phyloP scores from a whole-genome alignment of 2,888 invertebrate genomes.

The Hydraecia micacea region DNA sequence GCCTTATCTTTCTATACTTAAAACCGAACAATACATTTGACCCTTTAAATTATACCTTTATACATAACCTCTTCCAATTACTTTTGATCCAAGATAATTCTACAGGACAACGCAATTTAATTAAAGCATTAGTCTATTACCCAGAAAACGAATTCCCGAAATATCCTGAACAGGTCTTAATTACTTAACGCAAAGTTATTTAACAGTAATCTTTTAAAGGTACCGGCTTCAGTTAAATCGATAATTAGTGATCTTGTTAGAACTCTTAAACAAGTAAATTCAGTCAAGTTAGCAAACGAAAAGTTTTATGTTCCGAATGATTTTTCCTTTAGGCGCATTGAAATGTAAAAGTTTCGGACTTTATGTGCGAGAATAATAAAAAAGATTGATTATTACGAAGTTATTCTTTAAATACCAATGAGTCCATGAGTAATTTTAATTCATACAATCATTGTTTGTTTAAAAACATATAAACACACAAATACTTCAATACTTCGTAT shows the following conservation, averaged over 20 bases:
- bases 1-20: not conserved
- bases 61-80: conserved; percentile 54
- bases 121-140: conserved; percentile 67
- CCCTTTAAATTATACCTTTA: conserved; percentile 44
- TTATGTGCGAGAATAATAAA: conserved; percentile 2
- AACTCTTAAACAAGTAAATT: conserved; percentile 53
- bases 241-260: conserved; percentile 64
- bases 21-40: conserved; percentile 26
- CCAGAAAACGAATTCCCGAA: conserved; percentile 68
- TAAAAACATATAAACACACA: not conserved
- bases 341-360: conserved; percentile 35
- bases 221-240: conserved; percentile 60
- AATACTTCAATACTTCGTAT: no score
- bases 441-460: not conserved
- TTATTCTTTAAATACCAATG: not conserved
- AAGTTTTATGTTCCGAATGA: conserved; percentile 47
- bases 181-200: conserved; percentile 68
- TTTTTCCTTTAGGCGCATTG: conserved; percentile 42
- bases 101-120: conserved; percentile 64
- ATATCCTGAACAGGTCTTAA: conserved; percentile 65
- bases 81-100: conserved; percentile 62
- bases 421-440: not conserved
- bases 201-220: conserved; percentile 66
- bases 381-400: not conserved
- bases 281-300: conserved; percentile 48